Evolutionary conservation across 2,113 vertebrate species (phyloP).

Genomic region (Engraulis encrasicolus): DNA sequence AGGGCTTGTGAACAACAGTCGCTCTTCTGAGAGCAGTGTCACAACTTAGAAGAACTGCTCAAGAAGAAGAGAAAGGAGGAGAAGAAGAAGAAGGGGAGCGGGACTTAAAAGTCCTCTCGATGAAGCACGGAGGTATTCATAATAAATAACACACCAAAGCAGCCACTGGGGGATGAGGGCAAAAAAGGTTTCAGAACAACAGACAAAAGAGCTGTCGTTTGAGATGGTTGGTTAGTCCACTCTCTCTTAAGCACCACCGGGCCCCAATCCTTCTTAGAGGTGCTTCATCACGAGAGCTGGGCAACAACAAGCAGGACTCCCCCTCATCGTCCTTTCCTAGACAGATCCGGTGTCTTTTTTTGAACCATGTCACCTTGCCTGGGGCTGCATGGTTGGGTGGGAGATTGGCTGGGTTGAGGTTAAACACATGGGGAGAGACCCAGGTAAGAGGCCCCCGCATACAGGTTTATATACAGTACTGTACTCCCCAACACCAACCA

Average conservation of each 20-base stretch:
- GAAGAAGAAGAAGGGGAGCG: not conserved
- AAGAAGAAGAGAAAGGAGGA: too few species aligned
- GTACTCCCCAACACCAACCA: too few species aligned
- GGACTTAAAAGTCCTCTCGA: constrained; percentile 31
- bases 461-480: too few species aligned
- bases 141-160: not conserved
- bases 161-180: not conserved
- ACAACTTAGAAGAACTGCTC: not conserved
- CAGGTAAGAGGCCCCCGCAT: too few species aligned
- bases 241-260: not conserved
- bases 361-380: not conserved
- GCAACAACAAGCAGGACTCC: not conserved
- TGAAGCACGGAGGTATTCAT: constrained; percentile 34
- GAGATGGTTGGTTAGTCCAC: not conserved
- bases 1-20: not conserved
- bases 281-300: not conserved
- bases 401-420: too few species aligned
- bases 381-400: not conserved
- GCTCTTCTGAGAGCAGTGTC: constrained; percentile 39
- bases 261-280: not conserved
- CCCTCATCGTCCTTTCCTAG: not conserved
- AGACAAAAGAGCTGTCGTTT: not conserved
- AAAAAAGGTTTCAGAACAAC: not conserved
- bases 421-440: too few species aligned
- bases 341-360: not conserved